Evolutionary conservation across 2,113 vertebrate species (phyloP).

Genomic region (Phalacrocorax pelagicus): DNA sequence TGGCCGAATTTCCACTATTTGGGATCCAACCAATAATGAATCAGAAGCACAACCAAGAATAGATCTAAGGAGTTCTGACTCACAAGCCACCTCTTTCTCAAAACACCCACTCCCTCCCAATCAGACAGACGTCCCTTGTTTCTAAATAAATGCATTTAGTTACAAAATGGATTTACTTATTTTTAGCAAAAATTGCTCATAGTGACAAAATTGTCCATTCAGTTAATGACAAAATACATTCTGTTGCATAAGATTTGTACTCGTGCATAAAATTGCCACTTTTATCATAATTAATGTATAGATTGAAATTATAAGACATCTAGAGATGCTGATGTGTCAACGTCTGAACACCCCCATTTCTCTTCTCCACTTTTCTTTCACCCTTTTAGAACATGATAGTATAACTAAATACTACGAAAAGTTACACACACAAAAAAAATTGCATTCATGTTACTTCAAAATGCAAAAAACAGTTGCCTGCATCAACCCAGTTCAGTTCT

Average conservation of each 20-base stretch:
- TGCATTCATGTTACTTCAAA: not conserved
- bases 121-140: conserved; percentile 63
- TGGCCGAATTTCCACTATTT: conserved; percentile 38
- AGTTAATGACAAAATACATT: conserved; percentile 39
- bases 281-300: not conserved
- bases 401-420: not conserved
- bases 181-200: conserved; percentile 57
- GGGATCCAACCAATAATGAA: conserved; percentile 52
- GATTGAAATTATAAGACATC: conserved; percentile 4
- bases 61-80: conserved; percentile 61
- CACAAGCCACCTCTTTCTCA: conserved; percentile 63
- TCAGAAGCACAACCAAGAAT: conserved; percentile 53
- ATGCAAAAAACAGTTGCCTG: not conserved
- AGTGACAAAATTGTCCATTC: conserved; percentile 53
- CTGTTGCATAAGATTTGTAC: conserved; percentile 18
- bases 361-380: not conserved
- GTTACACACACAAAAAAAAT: not conserved
- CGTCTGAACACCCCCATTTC: not conserved
- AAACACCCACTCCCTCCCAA: conserved; percentile 56
- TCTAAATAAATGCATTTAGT: conserved; percentile 62
- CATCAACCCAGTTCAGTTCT: not conserved
- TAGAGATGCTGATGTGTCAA: not conserved
- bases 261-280: not conserved
- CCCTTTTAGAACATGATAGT: not conserved
- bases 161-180: conserved; percentile 61